Evolutionary conservation across 2,113 vertebrate genomes (phyloP).

Genomic region (Synodontis membranacea): DNA sequence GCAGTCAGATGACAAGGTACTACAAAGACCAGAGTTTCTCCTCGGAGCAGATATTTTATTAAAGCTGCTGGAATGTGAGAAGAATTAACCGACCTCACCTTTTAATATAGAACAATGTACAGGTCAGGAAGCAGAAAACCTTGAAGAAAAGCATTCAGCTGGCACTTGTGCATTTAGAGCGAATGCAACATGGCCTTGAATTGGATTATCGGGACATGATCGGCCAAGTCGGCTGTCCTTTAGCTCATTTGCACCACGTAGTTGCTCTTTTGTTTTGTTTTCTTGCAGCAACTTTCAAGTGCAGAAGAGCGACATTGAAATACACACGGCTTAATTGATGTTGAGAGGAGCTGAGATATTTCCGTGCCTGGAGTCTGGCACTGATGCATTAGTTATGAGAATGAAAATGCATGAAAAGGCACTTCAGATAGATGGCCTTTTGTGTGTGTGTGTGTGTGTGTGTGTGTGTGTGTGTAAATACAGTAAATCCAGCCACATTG

Average conservation of each 20-base stretch:
- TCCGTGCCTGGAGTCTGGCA: not conserved
- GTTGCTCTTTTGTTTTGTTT: slow-evolving; percentile 18
- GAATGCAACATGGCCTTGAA: slow-evolving; percentile 1
- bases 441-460: not conserved
- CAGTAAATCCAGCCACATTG: too few relatives aligned
- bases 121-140: not conserved
- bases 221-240: not conserved
- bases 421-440: slow-evolving; percentile 5
- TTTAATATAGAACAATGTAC: not conserved
- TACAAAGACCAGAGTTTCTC: not conserved
- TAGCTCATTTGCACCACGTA: slow-evolving; percentile 30
- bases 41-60: not conserved
- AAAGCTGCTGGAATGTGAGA: not conserved
- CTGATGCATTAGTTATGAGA: slow-evolving; percentile 47
- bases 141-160: not conserved
- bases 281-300: slow-evolving; percentile 27
- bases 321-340: slow-evolving; percentile 30
- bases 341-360: slow-evolving; percentile 27
- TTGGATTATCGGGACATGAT: slow-evolving; percentile 6
- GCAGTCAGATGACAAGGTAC: not conserved
- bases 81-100: not conserved
- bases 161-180: not conserved
- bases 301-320: slow-evolving; percentile 8
- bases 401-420: not conserved
- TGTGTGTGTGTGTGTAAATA: not conserved